These are phyloP conservation scores for Elephas maximus DNA, from an alignment of 2,113 vertebrate genomes.

Conservation along the genomic window DNA sequence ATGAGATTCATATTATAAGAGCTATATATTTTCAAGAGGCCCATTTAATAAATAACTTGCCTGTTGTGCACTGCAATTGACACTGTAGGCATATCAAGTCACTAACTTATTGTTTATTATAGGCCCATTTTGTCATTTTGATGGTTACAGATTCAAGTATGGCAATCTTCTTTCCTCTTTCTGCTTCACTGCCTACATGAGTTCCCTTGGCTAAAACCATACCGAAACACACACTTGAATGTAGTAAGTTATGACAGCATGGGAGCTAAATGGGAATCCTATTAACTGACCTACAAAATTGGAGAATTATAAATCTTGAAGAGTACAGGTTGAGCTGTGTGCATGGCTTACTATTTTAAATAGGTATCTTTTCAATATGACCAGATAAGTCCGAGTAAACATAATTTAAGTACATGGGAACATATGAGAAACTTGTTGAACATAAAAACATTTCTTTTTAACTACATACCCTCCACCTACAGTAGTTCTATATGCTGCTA, in stretches of 20 bases:
- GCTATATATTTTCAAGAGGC: slow-evolving; percentile 80
- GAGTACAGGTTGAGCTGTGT: slow-evolving; percentile 53
- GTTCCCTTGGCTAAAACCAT: slow-evolving; percentile 77
- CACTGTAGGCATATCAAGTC: slow-evolving; percentile 80
- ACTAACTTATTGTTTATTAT: slow-evolving; percentile 85
- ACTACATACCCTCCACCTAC: neutral
- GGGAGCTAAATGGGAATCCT: slow-evolving; percentile 82
- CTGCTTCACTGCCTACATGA: slow-evolving; percentile 78
- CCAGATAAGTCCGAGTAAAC: slow-evolving; percentile 72
- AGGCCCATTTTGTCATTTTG: slow-evolving; percentile 84
- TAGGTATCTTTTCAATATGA: slow-evolving; percentile 55
- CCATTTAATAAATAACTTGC: slow-evolving; percentile 87
- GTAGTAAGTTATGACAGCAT: slow-evolving; percentile 83
- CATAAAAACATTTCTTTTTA: neutral
- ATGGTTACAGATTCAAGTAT: slow-evolving; percentile 83
- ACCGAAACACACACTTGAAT: slow-evolving; percentile 73
- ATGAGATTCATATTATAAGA: slow-evolving; percentile 81
- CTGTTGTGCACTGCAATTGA: slow-evolving; percentile 86
- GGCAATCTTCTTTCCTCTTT: slow-evolving; percentile 83
- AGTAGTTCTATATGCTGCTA: neutral
- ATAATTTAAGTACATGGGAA: slow-evolving; percentile 78
- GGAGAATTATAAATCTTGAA: slow-evolving; percentile 82
- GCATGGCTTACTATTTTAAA: slow-evolving; percentile 73
- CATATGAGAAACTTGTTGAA: slow-evolving; percentile 65
- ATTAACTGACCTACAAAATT: slow-evolving; percentile 85